These are phyloP conservation scores for Apamea epomidion DNA, from an alignment of 2,888 invertebrate genomes.

Conservation along the genomic window DNA sequence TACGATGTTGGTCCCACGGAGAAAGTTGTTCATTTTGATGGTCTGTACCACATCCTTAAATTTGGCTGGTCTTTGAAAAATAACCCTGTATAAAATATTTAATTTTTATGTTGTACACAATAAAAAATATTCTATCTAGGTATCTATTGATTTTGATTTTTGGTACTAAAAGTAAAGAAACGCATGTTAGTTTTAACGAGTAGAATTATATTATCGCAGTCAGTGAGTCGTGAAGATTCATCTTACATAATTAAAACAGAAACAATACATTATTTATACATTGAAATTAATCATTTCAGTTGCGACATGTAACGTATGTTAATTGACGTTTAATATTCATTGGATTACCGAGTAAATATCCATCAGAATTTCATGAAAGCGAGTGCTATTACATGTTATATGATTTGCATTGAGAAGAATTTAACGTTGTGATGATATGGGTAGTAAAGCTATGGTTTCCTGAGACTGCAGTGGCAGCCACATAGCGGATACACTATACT, in stretches of 20 bases:
- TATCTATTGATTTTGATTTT: too few species aligned
- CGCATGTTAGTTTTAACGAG: too few species aligned
- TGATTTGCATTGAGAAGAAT: background rate
- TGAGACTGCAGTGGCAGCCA: background rate
- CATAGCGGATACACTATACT: background rate
- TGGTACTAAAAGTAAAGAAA: too few species aligned
- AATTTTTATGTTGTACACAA: too few species aligned
- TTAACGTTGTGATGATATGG: background rate
- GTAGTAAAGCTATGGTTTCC: background rate
- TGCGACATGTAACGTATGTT: constrained; percentile 33
- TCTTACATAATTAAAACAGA: background rate
- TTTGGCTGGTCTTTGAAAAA: too few species aligned
- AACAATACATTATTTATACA: constrained; percentile 21
- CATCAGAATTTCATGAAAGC: constrained; percentile 37
- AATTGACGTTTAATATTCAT: constrained; percentile 52
- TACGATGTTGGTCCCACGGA: too few species aligned
- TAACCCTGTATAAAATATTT: too few species aligned
- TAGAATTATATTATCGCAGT: too few species aligned
- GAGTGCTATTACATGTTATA: constrained; percentile 33
- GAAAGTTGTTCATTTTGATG: too few species aligned
- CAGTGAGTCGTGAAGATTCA: background rate
- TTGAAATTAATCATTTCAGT: constrained; percentile 39
- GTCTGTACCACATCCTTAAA: too few species aligned
- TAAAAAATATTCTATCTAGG: too few species aligned
- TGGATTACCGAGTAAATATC: constrained; percentile 39